Percentiles rank a stretch among this genome's conserved stretches.
phyloP scores from a whole-genome alignment of 2,888 invertebrate species.

The Dryobotodes eremita region DNA sequence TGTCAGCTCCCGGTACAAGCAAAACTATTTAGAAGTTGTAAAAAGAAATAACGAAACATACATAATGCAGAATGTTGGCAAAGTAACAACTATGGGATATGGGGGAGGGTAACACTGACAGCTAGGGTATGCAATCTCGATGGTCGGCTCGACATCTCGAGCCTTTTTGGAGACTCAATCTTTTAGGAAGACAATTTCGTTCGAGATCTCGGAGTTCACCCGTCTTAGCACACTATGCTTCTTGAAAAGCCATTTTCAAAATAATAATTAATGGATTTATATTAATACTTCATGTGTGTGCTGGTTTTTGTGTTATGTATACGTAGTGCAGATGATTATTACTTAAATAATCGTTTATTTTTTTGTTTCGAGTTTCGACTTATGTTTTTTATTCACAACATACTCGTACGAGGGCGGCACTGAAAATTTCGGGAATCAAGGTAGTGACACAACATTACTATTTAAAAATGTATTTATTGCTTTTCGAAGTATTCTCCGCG shows the following conservation, averaged over 20 bases:
- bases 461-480: no score
- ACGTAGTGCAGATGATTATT: neutral
- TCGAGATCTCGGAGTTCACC: neutral
- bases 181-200: neutral
- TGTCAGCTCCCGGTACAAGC: slow-evolving; percentile 49
- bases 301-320: neutral
- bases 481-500: no score
- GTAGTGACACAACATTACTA: no score
- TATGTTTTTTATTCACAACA: no score
- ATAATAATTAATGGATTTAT: neutral
- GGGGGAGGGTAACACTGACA: slow-evolving; percentile 26
- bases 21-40: slow-evolving; percentile 54
- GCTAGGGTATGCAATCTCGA: neutral
- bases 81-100: slow-evolving; percentile 49
- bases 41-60: slow-evolving; percentile 57
- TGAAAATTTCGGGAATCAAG: no score
- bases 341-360: neutral
- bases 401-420: no score
- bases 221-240: neutral
- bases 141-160: neutral
- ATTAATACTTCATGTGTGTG: neutral
- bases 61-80: slow-evolving; percentile 60
- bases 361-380: neutral
- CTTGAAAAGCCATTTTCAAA: neutral
- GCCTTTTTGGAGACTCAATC: neutral